Percentiles rank a stretch among this genome's conserved stretches.
These are phyloP conservation scores for Rhinichthys osculus DNA, from an alignment of 2,797 vertebrate species.

Conservation along the genomic window DNA sequence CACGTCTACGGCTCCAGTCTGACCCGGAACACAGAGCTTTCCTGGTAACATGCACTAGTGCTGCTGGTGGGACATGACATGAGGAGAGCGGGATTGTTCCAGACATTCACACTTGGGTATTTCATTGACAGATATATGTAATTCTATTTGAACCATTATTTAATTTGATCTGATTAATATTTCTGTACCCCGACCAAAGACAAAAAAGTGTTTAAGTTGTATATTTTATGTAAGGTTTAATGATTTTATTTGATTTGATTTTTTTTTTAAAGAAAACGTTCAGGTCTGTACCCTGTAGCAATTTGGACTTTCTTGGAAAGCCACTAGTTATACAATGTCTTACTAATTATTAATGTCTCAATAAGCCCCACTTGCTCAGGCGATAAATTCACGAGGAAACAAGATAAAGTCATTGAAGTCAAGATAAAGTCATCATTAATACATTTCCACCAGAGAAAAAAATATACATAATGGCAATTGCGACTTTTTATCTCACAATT, in stretches of 20 bases:
- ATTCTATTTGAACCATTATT: conserved; percentile 15
- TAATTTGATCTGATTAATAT: conserved; percentile 31
- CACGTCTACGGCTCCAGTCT: conserved; percentile 72
- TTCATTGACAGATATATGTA: conserved; percentile 13
- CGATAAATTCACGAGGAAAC: not conserved
- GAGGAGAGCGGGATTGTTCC: conserved; percentile 26
- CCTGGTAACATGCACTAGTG: conserved; percentile 66
- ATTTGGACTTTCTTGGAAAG: conserved; percentile 41
- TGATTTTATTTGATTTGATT: not conserved
- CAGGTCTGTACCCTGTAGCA: conserved; percentile 13
- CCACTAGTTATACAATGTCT: conserved; percentile 13
- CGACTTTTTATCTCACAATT: not conserved
- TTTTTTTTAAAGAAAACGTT: not conserved
- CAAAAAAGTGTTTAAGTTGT: conserved; percentile 33
- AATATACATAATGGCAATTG: not conserved
- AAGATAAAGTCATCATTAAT: not conserved
- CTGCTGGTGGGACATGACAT: conserved; percentile 39
- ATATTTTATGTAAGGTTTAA: conserved; percentile 20
- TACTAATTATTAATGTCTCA: conserved; percentile 21
- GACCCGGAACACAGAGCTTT: conserved; percentile 77
- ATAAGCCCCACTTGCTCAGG: conserved; percentile 21
- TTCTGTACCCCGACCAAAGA: conserved; percentile 56
- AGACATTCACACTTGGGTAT: conserved; percentile 6
- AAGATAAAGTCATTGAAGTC: not conserved
- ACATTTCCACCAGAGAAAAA: not conserved